phyloP scores from a whole-genome alignment of 2,888 invertebrate species.

The Lordiphosa andalusiaca region DNA sequence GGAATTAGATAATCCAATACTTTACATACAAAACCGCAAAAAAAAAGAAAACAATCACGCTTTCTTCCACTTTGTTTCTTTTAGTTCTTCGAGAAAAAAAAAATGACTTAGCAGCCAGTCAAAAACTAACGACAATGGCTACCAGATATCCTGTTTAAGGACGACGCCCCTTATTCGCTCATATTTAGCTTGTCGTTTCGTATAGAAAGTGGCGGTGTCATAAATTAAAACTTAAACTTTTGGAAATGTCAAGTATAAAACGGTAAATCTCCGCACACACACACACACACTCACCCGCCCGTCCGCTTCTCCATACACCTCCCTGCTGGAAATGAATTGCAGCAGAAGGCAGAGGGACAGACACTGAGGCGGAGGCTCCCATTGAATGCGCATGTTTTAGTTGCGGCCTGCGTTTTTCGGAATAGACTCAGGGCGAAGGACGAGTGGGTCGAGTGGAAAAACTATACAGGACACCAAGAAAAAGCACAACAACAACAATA shows the following conservation, averaged over 20 bases:
- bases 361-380: constrained; percentile 33
- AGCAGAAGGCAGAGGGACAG: constrained; percentile 31
- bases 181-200: constrained; percentile 73
- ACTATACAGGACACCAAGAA: constrained; percentile 63
- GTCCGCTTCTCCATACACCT: constrained; percentile 33
- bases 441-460: constrained; percentile 44
- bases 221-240: constrained; percentile 81
- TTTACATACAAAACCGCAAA: too few relatives aligned
- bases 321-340: constrained; percentile 69
- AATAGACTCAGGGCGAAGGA: constrained; percentile 8
- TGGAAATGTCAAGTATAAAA: constrained; percentile 81
- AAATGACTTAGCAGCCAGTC: constrained; percentile 26
- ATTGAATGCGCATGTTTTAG: constrained; percentile 73
- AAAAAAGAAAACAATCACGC: constrained; percentile 2
- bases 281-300: too few relatives aligned
- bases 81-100: neutral
- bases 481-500: constrained; percentile 63
- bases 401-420: constrained; percentile 44
- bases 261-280: constrained; percentile 80
- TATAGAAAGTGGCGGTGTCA: constrained; percentile 80
- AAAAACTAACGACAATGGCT: constrained; percentile 63
- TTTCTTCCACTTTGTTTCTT: neutral
- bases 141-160: constrained; percentile 67
- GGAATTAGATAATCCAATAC: too few relatives aligned
- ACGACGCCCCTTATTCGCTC: constrained; percentile 47